Base-by-base conservation (phyloP, 1,140 invertebrate species). In the Druon quercuslanigerum region DNA sequence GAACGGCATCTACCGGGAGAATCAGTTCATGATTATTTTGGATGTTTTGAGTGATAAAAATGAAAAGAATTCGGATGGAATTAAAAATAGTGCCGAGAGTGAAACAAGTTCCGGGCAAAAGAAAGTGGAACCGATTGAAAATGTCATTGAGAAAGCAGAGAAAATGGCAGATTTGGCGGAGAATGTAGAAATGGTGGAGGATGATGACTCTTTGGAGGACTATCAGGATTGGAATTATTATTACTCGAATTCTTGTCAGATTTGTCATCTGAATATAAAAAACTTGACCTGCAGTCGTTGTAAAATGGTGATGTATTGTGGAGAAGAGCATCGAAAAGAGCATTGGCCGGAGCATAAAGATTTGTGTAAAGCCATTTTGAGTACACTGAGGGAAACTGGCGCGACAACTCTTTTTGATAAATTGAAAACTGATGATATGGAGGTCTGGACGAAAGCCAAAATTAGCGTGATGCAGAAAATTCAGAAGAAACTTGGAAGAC, bases 341-440 rank as follows among this genome's bases (percentile, higher is more conserved):
- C 85, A 87, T 57, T 86, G 86, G 86, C 33, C 74, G n/a, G 78
- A 79, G 11, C 87, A 87, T 50, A 85, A 84, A 77, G 71, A 82
- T 72, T 74, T 87, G 46, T 87, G 86, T 46, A 72, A 78, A 3
- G 71, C 77, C 9, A 72, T 87, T 33, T 52, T 72, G 7, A 57
- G 73, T 20, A 73, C 84, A 50, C 19, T 72, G 9, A 71, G 73
- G 1, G 54, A 82, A 52, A 54, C 71, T 0, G 72, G 54, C 17
- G 71, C 75, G 11, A 74, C 73, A 19, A 73, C 56, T 33, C 13
- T 80, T 25, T 78, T 80, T 25, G 72, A 77, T 51, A 75, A 73
- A 51, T 3, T n/a, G 14, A 33, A 52, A 11, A 54, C 80, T 51
- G 7, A 17, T 19, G 52, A 25, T 25, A 60, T 13, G 13, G 33